Evolutionary conservation across 2,888 invertebrate genomes (phyloP), one percentile per base, ranked within the genome.

Genomic region (Odiellus spinosus): DNA sequence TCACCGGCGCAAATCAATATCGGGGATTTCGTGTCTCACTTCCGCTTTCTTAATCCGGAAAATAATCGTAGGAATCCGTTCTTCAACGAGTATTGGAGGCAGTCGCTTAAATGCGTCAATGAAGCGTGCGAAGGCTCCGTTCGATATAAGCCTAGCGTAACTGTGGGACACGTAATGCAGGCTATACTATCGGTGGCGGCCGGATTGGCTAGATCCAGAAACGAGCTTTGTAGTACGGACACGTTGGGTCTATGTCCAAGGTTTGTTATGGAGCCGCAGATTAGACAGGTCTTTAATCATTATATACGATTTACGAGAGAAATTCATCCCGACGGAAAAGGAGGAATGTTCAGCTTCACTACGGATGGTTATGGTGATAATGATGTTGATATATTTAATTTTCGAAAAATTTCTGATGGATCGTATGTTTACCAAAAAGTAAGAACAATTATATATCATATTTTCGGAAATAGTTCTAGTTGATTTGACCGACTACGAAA

Each of bases 21-120:
- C 2, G 38, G 44, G 2, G 58, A 59, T 26, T 60, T 60, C 45
- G 55, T 56, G 15, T 45, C 54, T 3, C 49, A 58, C 43, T 60
- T 56, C 48, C 52, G 51, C 6, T 46, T 44, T 1, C 53, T 60
- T 1, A 48, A 50, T 2, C 56, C 59, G 5, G 55, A 49, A 19
- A 52, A 49, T 11, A 60, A 64, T 48, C 47, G 43, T 0, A 49
- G 55, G 3, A 66, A 68, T 50, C 66, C 66, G 2, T 69, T 67
- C 67, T 67, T 67, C 53, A 53, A 58, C 14, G 64, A 67, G 42
- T 64, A 63, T 52, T 67, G 64, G 60, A 59, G 63, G 46, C 51
- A 60, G 52, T 33, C 45, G 8, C 32, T 40, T 6, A 35, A 20
- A 26, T 52, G 47, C 39, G 40, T 21, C 15, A 12, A 48, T 14